Evolutionary conservation across 2,113 vertebrate species (phyloP).

Genomic region (Rhea americana): DNA sequence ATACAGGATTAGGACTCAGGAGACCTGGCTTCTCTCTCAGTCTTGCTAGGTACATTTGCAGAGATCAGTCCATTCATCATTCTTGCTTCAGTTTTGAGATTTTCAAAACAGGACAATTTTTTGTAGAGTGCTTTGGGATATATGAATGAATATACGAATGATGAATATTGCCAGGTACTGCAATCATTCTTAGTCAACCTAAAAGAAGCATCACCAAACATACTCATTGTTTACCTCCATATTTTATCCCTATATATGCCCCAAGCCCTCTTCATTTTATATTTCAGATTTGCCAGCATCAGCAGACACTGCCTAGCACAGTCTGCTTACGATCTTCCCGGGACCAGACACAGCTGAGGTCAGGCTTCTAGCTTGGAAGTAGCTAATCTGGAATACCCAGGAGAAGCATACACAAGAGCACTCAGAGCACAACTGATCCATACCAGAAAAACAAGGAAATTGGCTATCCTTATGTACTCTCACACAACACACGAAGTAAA

Average conservation of each 20-base stretch:
- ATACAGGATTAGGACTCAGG: background rate
- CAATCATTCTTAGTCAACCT: background rate
- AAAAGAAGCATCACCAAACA: background rate
- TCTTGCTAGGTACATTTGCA: background rate
- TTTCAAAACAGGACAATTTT: background rate
- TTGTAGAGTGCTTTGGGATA: background rate
- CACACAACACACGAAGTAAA: background rate
- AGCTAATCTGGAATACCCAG: background rate
- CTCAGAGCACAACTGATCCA: background rate
- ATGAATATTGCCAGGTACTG: too few relatives aligned
- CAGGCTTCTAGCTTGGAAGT: background rate
- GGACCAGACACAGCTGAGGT: background rate
- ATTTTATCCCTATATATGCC: background rate
- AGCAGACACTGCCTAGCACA: background rate
- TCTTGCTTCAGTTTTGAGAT: background rate
- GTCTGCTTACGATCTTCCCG: rapidly evolving
- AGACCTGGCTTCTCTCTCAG: background rate
- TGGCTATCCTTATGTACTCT: rapidly evolving
- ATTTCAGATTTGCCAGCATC: background rate
- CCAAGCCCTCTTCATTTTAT: too few relatives aligned
- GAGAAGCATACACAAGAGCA: background rate
- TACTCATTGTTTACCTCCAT: background rate
- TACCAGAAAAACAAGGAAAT: background rate
- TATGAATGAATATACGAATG: too few relatives aligned
- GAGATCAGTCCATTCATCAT: background rate